Base-by-base conservation (phyloP, 92 coral and sea anemone species). In the Isaurus tuberculatus region DNA sequence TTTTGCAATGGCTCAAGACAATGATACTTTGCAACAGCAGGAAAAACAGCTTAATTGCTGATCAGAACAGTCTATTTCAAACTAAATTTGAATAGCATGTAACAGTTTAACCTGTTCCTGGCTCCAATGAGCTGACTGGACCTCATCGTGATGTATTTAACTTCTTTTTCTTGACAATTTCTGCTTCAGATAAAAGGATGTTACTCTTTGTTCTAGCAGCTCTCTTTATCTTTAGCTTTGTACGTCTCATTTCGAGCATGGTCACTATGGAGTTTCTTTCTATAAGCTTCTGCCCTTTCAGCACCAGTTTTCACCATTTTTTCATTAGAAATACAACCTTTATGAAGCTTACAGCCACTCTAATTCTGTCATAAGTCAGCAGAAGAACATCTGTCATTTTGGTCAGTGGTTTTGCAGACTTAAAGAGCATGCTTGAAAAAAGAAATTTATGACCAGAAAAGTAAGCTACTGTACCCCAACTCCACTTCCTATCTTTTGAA, bases 51-150 rank as follows among this genome's bases (percentile, higher is more conserved):
- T n/a, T n/a, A n/a, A n/a, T n/a, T 53, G 81, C 81, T 16, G 81
- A 75, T 4, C 2, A n/a, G 10, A 91, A 84, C n/a, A n/a, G n/a
- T n/a, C n/a, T n/a, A n/a, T n/a, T n/a, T n/a, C n/a, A n/a, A n/a
- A n/a, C n/a, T n/a, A n/a, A n/a, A n/a, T n/a, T n/a, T n/a, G n/a
- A n/a, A n/a, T n/a, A n/a, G n/a, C n/a, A n/a, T n/a, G n/a, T n/a
- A 88, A 84, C 13, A 89, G 20, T 49, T 89, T 77, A 11, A 91
- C 92, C 81, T 91, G 90, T 33, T 85, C 83, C 43, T 91, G 92
- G 70, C 75, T 88, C 92, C 90, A 91, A 34, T 91, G 92, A 30
- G 92, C 95, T 3, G 87, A 32, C 77, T 92, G 95, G 42, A 90
- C 73, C 78, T 88, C 93, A 53, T 81, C 88, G 68, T 92, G 89